Base-by-base conservation (phyloP, 1,140 invertebrate genomes). In the Vanessa atalanta region DNA sequence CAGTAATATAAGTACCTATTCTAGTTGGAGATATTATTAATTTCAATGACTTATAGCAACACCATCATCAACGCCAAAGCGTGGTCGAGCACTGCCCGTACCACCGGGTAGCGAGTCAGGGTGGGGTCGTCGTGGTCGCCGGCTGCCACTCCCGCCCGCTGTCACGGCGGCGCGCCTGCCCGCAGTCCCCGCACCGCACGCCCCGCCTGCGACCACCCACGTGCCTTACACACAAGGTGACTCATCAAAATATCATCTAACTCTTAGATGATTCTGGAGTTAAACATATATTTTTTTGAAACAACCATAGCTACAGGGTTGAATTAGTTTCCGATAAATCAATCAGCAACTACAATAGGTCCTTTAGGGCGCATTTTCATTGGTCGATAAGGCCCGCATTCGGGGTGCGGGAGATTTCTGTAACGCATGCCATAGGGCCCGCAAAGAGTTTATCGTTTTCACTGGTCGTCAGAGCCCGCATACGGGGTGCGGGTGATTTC, bases 31-130 rank as follows among this genome's bases (percentile, higher is more conserved):
- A 15, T 51, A 51, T 57, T 57, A 26, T 12, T 20, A 73, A 47
- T 57, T 65, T 8, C 48, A 75, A 7, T 76, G 63, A 23, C 4
- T 57, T 3, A 48, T 67, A 92, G 90, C 88, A 63, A 92, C 90
- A 70, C 90, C 90, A 69, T 92, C 89, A 48, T 92, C 90, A 70
- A 92, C 90, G 43, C 90, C 90, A 11, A 92, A 92, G 78, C 87
- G 89, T 26, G 88, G 89, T 68, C 85, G 90, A 23, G 88, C 87
- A 57, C 78, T 92, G 15, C 90, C 90, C 0, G 76, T 90, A 60
- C 88, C 89, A 8, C 90, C 90, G 51, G 83, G 88, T 69, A 87
- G 85, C 66, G 89, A 89, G 66, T 79, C 82, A n/a, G 83, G 87
- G 5, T 87, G 87, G 70, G 70, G 81, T 51, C 80, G 89, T 8